Evolutionary conservation across 64 coral and sea anemone genomes (phyloP), one percentile per base, ranked within the genome.

Genomic region (Actinia equina): DNA sequence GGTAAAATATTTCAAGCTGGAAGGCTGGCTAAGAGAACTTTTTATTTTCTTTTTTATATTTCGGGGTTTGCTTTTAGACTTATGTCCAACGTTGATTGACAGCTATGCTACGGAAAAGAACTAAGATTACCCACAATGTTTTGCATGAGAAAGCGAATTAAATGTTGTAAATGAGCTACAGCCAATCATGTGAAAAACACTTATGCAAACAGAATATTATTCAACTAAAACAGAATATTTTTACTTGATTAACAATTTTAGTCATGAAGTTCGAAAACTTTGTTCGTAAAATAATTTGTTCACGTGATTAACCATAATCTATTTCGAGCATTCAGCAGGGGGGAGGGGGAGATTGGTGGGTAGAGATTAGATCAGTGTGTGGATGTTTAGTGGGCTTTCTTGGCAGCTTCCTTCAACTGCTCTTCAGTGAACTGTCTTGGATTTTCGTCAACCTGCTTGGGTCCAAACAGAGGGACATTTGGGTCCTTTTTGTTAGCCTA

Each of bases 391-490:
- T 80, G 70, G 20, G 53, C 55, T 22, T 91, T 59, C 17, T 82
- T 60, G 59, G 67, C 71, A 10, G 77, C 90, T 51, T 82, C 90
- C 30, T 87, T 87, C 19, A 92, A 17, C 17, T 92, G 85, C 26
- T 92, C 90, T 67, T 92, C 90, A 4, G 90, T 83, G 14, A 92
- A 92, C 9, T 52, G 51, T 83, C 90, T 80, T 52, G 62, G 19
- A 20, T 87, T 82, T 19, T 86, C 37, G 26, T 83, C 45, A 16
- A 85, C 76, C 16, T 82, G 30, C 60, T 92, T 92, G 5, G 85
- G 85, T 43, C 85, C 89, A 17, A 91, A 60, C 20, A 23, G 15
- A 59, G 89, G 89, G 14, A 67, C 56, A 57, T 25, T 19, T 16
- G 46, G 51, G 44, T 85, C 55, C 27, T 86, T 86, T 44, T 18